These are phyloP conservation scores for Lepeophtheirus nordmannii DNA, from an alignment of 2,888 invertebrate genomes.

Conservation along the genomic window DNA sequence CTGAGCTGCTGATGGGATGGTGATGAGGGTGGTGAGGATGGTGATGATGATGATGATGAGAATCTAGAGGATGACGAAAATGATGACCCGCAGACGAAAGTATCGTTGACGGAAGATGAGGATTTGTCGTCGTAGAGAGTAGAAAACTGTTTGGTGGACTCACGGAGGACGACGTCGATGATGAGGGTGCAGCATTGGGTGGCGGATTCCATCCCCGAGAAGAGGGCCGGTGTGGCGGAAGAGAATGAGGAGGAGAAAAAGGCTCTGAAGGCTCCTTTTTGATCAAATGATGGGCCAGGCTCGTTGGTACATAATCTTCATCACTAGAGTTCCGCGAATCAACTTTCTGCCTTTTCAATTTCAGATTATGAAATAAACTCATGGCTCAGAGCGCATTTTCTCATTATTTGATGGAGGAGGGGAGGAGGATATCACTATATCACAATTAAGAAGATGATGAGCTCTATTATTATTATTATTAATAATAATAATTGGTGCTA, in stretches of 20 bases:
- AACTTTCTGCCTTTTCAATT: conserved; percentile 91
- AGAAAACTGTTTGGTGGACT: too few species aligned
- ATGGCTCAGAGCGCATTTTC: conserved; percentile 37
- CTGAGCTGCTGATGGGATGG: too few species aligned
- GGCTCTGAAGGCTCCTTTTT: conserved; percentile 25
- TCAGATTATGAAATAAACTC: conserved; percentile 97
- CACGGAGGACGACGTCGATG: too few species aligned
- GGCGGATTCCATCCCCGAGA: background rate
- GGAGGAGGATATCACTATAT: too few species aligned
- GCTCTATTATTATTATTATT: too few species aligned
- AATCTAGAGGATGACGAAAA: background rate
- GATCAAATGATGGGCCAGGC: background rate
- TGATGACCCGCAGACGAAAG: background rate
- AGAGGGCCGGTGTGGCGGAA: background rate
- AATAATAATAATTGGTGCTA: too few species aligned
- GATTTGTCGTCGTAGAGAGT: too few species aligned
- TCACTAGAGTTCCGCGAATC: conserved; percentile 62
- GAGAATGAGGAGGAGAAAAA: background rate
- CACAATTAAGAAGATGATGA: background rate
- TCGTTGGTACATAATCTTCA: background rate
- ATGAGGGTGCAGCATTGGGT: too few species aligned
- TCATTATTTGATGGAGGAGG: background rate
- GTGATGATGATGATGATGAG: background rate
- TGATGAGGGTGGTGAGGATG: background rate
- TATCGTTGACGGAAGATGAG: too few species aligned